Percentiles rank a stretch among this genome's conserved stretches.
Evolutionary conservation across 37 sponge, comb jelly and placozoan genomes (phyloP).

Genomic region (Diacarnus erythraeanus): DNA sequence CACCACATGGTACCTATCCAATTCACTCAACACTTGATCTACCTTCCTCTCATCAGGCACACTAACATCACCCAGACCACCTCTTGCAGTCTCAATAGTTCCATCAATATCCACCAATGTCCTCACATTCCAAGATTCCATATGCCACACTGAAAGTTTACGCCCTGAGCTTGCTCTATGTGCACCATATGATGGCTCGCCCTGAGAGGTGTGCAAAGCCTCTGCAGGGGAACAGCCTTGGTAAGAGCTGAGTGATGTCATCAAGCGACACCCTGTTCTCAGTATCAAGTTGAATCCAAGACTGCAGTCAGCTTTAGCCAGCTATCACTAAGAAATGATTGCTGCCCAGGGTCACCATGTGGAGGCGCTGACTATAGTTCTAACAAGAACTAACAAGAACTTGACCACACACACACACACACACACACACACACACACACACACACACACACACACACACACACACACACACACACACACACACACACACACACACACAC

Average conservation of each 20-base stretch:
- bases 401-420: background rate
- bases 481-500: conserved; percentile 1
- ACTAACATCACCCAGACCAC: background rate
- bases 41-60: background rate
- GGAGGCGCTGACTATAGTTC: background rate
- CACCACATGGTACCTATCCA: background rate
- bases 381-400: too few species aligned
- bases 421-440: background rate
- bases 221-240: background rate
- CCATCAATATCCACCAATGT: background rate
- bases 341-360: background rate
- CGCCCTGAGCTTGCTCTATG: background rate
- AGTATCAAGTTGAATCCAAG: background rate
- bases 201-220: conserved; percentile 20
- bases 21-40: background rate
- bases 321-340: background rate
- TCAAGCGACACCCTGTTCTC: background rate
- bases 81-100: background rate
- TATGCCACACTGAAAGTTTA: background rate
- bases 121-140: background rate
- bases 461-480: background rate
- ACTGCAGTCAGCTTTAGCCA: background rate
- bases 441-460: background rate
- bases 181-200: conserved; percentile 28
- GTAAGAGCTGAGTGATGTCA: background rate